Base-by-base conservation (phyloP, 2,113 vertebrate genomes). In the Engystomops pustulosus region DNA sequence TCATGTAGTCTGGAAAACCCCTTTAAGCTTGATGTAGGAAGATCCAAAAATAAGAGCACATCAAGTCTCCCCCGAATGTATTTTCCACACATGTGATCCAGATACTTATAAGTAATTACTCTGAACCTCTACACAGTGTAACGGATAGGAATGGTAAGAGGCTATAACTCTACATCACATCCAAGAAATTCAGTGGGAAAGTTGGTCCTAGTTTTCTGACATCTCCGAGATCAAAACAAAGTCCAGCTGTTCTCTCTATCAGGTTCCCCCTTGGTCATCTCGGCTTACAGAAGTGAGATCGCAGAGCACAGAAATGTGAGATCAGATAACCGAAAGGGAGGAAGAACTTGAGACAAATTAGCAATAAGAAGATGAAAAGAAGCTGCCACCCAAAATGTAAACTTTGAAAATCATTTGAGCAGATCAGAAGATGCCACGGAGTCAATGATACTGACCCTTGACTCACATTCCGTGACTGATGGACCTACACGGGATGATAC, bases 291-390 rank as follows among this genome's bases (percentile, higher is more conserved):
- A 55, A 36, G 62, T 53, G 47, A 70, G 47, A 38, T 18, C 79
- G 34, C 51, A 36, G 32, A 5, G 65, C 27, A 12, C 27, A 25
- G 79, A 53, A 70, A 81, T 36, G 60, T 36, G 49, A 81, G 15
- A 70, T 81, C 67, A 55, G 65, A 70, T 55, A 53, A 70, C 67
- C 49, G 15, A 25, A n/a, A 30, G n/a, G 45, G 60, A 53, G 79
- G 79, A 81, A 51, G 47, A 34, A 51, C 45, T 36, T 2, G 20
- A 81, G 79, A 81, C 79, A 80, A 80, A 80, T 80, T 51, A 80
- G 79, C 0, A 11, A 67, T 18, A 7, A 11, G 18, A 23, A 47
- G 9, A 69, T 80, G 38, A 70, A 65, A 47, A 53, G 67, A 47
- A 68, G 30, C 41, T 34, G 27, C 11, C 67, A 34, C 34, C 67